Conservation (phyloP, 1,140 invertebrate species). For the Laupala kohalensis region DNA sequence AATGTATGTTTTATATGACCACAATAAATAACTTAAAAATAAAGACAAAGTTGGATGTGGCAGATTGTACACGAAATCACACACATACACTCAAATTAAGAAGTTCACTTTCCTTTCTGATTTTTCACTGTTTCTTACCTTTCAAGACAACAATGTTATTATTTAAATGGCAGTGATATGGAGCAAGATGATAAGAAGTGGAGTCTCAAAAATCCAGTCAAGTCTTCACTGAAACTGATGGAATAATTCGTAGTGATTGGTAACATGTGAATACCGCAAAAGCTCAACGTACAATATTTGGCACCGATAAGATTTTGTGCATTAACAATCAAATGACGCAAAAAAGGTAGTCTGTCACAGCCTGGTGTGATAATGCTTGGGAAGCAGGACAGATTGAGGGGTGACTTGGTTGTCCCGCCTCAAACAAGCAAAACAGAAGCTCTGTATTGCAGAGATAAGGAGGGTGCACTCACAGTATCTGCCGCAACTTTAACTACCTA, state of each 20-base stretch:
- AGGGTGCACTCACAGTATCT: conserved; percentile 6
- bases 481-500: conserved; percentile 9
- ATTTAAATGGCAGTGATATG: conserved; percentile 15
- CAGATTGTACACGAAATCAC: conserved; percentile 1
- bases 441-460: neutral
- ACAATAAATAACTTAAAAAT: conserved; percentile 9
- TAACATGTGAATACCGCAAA: neutral
- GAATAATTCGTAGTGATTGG: neutral
- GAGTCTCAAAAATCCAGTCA: neutral
- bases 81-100: neutral
- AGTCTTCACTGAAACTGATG: too few species aligned
- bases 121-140: neutral
- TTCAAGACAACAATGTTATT: neutral
- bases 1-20: conserved; percentile 5
- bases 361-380: neutral
- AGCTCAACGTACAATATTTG: neutral
- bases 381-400: neutral
- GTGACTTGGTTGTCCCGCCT: neutral
- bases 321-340: neutral
- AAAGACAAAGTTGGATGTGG: conserved; percentile 8
- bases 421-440: neutral
- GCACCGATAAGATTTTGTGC: neutral
- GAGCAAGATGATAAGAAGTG: neutral
- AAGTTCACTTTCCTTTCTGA: neutral
- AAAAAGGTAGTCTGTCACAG: neutral